Conservation (phyloP, 2,113 vertebrate species). For the Garra rufa region DNA sequence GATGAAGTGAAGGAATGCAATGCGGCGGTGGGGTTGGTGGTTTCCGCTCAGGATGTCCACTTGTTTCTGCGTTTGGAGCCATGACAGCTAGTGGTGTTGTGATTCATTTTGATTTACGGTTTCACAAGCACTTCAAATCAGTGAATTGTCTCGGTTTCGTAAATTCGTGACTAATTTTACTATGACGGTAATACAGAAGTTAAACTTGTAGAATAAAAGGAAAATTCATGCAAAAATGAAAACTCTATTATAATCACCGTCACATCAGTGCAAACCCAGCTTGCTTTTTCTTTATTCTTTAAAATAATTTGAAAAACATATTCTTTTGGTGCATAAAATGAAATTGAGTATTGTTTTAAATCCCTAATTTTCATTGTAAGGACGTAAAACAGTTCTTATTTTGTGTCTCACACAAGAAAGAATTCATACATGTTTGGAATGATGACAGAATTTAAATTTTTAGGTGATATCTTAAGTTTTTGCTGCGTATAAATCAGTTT, state of each 20-base stretch:
- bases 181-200: neutral
- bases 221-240: neutral
- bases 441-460: neutral
- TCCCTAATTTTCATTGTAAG: neutral
- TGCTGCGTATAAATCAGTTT: neutral
- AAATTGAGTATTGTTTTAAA: neutral
- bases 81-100: constrained; percentile 63
- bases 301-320: neutral
- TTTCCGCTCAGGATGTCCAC: constrained; percentile 80
- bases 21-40: constrained; percentile 68
- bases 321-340: neutral
- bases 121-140: constrained; percentile 27
- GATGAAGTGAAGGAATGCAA: constrained; percentile 70
- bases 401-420: neutral
- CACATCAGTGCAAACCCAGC: neutral
- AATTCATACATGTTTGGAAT: neutral
- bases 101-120: constrained; percentile 36
- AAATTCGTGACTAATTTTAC: neutral
- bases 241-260: neutral
- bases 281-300: neutral
- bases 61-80: constrained; percentile 68
- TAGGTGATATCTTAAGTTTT: neutral
- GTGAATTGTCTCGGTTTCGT: neutral
- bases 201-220: neutral
- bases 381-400: neutral